These are phyloP conservation scores for Leucoma salicis DNA, from an alignment of 2,888 invertebrate species.

Conservation along the genomic window DNA sequence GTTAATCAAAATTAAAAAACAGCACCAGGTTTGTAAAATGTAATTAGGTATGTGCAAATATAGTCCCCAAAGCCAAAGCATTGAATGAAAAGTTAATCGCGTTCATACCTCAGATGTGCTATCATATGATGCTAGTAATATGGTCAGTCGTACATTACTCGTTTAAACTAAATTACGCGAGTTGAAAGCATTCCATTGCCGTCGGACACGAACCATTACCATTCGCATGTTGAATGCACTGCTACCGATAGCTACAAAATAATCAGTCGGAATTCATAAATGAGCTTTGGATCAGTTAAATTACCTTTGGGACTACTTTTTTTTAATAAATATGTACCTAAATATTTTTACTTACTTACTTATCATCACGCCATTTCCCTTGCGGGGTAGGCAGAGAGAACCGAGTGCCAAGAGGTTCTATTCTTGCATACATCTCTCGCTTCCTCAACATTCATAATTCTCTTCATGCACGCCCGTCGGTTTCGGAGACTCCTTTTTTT, in stretches of 20 bases:
- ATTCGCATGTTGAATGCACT: conserved; percentile 50
- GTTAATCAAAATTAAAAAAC: too few relatives aligned
- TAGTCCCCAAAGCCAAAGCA: too few relatives aligned
- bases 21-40: too few relatives aligned
- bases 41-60: too few relatives aligned
- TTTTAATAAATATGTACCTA: conserved; percentile 25
- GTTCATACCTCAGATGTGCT: conserved; percentile 29
- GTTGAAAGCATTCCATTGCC: conserved; percentile 73
- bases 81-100: background rate
- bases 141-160: conserved; percentile 77
- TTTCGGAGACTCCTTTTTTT: too few relatives aligned
- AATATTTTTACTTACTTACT: too few relatives aligned
- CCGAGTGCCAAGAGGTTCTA: too few relatives aligned
- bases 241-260: conserved; percentile 60
- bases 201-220: conserved; percentile 61
- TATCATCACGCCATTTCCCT: too few relatives aligned
- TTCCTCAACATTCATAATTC: too few relatives aligned
- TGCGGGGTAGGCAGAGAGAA: too few relatives aligned
- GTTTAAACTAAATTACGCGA: conserved; percentile 80
- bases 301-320: conserved; percentile 53
- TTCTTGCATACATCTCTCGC: too few relatives aligned
- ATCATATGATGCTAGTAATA: conserved; percentile 72
- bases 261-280: conserved; percentile 62
- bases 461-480: too few relatives aligned
- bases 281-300: conserved; percentile 63